Percentiles rank a stretch among this genome's conserved stretches.
These are phyloP conservation scores for Cerastoderma edule DNA, from an alignment of 2,888 invertebrate genomes.

Conservation along the genomic window DNA sequence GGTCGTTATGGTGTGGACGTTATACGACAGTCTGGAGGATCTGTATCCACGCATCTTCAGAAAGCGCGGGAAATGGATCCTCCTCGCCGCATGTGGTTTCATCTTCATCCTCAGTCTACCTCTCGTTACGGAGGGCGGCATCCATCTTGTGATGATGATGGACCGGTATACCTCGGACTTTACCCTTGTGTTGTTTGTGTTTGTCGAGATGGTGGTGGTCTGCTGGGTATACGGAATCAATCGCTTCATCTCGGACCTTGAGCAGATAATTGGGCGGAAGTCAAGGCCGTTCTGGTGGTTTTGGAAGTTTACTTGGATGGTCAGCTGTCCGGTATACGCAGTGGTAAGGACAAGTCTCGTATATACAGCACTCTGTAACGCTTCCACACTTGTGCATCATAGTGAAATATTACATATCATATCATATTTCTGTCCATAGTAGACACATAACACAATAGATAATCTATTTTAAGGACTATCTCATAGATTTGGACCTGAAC, in stretches of 20 bases:
- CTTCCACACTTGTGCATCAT: too few relatives aligned
- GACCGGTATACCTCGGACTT: constrained; percentile 17
- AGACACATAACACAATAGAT: too few relatives aligned
- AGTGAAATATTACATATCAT: too few relatives aligned
- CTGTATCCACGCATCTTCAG: constrained; percentile 9
- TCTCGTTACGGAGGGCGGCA: constrained; percentile 31
- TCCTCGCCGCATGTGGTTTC: constrained; percentile 11
- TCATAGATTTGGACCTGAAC: too few relatives aligned
- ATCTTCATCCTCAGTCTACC: constrained; percentile 25
- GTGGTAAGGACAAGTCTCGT: constrained; percentile 26
- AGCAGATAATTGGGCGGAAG: constrained; percentile 28
- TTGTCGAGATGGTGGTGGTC: constrained; percentile 17
- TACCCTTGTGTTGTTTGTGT: constrained; percentile 8
- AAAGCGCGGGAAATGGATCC: neutral
- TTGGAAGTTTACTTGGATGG: constrained; percentile 14
- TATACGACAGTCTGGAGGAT: constrained; percentile 4
- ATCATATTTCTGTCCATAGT: too few relatives aligned
- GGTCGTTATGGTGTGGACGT: constrained; percentile 29
- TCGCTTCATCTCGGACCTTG: constrained; percentile 24
- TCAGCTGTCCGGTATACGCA: constrained; percentile 21
- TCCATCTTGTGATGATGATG: constrained; percentile 22
- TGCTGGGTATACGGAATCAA: constrained; percentile 26
- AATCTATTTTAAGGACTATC: too few relatives aligned
- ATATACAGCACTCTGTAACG: too few relatives aligned
- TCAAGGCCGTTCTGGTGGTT: constrained; percentile 8